Conservation (phyloP, 2,888 invertebrate genomes). For the Bruchidius siliquastri region DNA sequence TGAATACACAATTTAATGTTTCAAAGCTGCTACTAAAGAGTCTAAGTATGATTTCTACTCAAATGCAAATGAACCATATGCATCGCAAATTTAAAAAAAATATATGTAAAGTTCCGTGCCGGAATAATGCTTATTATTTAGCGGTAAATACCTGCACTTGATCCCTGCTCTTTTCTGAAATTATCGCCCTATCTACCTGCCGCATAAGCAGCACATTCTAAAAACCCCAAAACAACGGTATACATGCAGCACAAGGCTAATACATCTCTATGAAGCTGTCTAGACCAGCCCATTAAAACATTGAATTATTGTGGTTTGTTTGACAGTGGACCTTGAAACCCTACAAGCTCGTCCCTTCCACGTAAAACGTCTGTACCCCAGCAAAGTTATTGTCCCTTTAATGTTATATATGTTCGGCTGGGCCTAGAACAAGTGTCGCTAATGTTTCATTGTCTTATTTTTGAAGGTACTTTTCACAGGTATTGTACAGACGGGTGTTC, state of each 20-base stretch:
- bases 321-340: constrained; percentile 39
- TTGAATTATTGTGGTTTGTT: constrained; percentile 44
- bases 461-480: neutral
- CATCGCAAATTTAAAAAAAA: too few relatives aligned
- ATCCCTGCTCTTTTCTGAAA: neutral
- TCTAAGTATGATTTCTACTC: too few relatives aligned
- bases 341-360: constrained; percentile 33
- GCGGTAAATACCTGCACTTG: neutral
- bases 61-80: too few relatives aligned
- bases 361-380: constrained; percentile 22
- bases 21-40: too few relatives aligned
- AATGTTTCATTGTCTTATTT: constrained; percentile 12
- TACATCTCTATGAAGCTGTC: constrained; percentile 30
- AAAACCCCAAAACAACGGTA: neutral
- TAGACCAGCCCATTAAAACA: constrained; percentile 34
- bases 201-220: neutral
- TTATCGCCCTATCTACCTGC: neutral
- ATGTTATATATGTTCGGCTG: constrained; percentile 30
- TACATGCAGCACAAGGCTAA: constrained; percentile 9
- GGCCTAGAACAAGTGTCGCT: constrained; percentile 10
- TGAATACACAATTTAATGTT: too few relatives aligned
- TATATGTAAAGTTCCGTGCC: too few relatives aligned
- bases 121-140: too few relatives aligned
- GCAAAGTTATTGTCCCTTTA: constrained; percentile 36
- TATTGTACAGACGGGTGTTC: neutral